A percentile compares a stretch with the other conserved stretches of the same genome.
These are phyloP conservation scores for Catamblyrhynchus diadema DNA, from an alignment of 2,797 vertebrate species.

Conservation along the genomic window DNA sequence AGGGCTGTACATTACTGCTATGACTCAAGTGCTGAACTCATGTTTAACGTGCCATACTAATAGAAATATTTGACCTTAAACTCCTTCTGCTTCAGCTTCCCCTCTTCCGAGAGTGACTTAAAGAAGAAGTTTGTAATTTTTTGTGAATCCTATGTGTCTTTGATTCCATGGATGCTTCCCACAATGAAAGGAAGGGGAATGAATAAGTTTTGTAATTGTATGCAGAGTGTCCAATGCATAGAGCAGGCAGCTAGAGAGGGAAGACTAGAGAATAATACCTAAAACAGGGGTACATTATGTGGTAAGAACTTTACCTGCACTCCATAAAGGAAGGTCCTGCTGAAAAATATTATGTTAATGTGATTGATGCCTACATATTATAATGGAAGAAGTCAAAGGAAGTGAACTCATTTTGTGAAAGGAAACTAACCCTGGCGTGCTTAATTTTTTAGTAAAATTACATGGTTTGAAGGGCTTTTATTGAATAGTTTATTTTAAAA, in stretches of 20 bases:
- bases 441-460: not conserved
- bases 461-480: not conserved
- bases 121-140: not conserved
- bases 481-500: not conserved
- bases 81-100: not conserved
- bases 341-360: not conserved
- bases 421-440: not conserved
- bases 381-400: not conserved
- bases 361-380: not conserved
- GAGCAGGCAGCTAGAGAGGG: not conserved
- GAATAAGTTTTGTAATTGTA: not conserved
- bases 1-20: not conserved
- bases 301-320: not conserved
- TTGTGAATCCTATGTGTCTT: not conserved
- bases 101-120: not conserved
- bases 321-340: not conserved
- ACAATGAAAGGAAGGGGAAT: not conserved
- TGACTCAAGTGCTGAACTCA: not conserved
- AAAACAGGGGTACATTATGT: not conserved
- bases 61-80: not conserved
- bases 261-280: not conserved
- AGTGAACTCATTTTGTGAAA: not conserved
- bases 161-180: not conserved
- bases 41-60: not conserved
- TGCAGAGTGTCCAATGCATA: not conserved